Base-by-base conservation (phyloP, 2,888 invertebrate species). In the Psococerastis gibbosa region DNA sequence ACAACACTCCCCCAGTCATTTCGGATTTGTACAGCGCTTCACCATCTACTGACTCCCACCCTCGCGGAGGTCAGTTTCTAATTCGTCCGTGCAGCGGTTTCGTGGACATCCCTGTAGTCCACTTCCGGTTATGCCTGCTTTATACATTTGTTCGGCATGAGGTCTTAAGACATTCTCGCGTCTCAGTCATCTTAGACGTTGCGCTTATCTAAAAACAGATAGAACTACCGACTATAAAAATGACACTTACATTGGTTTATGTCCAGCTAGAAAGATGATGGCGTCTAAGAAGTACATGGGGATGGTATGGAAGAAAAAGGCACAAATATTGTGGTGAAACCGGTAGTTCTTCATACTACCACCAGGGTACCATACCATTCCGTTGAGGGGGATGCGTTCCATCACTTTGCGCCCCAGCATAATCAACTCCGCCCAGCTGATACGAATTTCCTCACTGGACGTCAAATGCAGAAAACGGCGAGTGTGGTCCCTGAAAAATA, bases 371-470 rank as follows among this genome's bases (percentile, higher is more conserved):
- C 85, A 80, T 53, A 77, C 73, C 1, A 88, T 79, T 3, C 82
- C 78, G 52, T 89, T 87, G n/a, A 91, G 66, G 0, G 92, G 92
- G 45, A 91, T 73, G 53, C 73, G 73, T 48, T 71, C 71, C 59
- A 77, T 72, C 44, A 85, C 75, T 56, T 75, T 75, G 42, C 81
- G 68, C 0, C 87, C 84, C 8, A 80, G 71, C 44, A 78, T 75
- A 43, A 92, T 83, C 58, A 97, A 73, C 60, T 83, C 84, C 11
- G 78, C 73, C 94, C 94, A 95, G 1, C 85, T 81, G 38, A 76
- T 54, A 57, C 63, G 53, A 48, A 51, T 76, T 58, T 83, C 81
- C 8, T 71, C 75, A 15, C 83, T 84, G 35, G 82, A 81, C 1
- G 83, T 83, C 57, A 84, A 68, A 61, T 85, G 80, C 23, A 73